phyloP scores from a whole-genome alignment of 1,140 invertebrate species.

The Apis mellifera region DNA sequence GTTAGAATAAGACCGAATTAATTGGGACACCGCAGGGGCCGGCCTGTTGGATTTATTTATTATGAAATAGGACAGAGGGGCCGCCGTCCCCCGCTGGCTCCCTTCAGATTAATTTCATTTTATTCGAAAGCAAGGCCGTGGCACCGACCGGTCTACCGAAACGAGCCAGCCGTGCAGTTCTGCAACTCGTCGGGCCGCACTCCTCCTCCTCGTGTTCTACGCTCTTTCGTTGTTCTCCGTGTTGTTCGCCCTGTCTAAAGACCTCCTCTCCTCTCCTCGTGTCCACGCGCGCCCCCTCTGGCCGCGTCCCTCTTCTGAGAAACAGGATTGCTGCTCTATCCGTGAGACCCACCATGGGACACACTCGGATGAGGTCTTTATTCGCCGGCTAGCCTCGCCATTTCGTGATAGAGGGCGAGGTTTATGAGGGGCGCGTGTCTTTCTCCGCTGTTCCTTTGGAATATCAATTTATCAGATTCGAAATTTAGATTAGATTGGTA shows the following conservation, averaged over 20 bases:
- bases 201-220: not conserved
- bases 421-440: too few relatives aligned
- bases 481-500: too few relatives aligned
- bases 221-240: conserved; percentile 11
- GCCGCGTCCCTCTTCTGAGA: conserved; percentile 9
- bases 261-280: too few relatives aligned
- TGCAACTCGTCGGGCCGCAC: not conserved
- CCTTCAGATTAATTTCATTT: conserved; percentile 69
- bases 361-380: conserved; percentile 47
- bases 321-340: conserved; percentile 12
- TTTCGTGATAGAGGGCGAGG: not conserved
- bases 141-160: conserved; percentile 43
- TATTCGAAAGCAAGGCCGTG: conserved; percentile 59
- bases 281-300: not conserved
- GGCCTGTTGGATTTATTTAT: conserved; percentile 69
- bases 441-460: too few relatives aligned
- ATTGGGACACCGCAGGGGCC: conserved; percentile 69
- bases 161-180: not conserved
- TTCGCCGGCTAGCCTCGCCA: conserved; percentile 22
- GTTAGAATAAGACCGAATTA: conserved; percentile 72
- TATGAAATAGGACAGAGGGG: conserved; percentile 63
- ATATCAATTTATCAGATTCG: too few relatives aligned
- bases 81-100: conserved; percentile 61
- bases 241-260: not conserved
- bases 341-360: conserved; percentile 15